A percentile compares a stretch with the other conserved stretches of the same genome.
Conservation (phyloP, 2,888 invertebrate genomes). For the Malacosoma neustria region DNA sequence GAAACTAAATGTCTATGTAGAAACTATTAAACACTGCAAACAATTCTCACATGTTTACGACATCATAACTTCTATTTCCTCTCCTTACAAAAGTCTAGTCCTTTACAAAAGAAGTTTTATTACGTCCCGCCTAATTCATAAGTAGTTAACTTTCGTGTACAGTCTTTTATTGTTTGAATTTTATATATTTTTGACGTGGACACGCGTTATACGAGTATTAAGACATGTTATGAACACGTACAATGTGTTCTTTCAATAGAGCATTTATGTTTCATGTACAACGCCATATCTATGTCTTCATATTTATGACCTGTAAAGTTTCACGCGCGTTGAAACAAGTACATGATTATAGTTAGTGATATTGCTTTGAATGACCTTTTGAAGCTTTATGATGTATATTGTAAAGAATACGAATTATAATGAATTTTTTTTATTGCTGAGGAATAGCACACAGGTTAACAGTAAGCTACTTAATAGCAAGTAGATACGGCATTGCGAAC, state of each 20-base stretch:
- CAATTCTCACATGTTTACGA: slow-evolving; percentile 6
- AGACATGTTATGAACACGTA: slow-evolving; percentile 6
- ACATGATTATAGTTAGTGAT: not conserved
- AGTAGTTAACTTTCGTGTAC: slow-evolving; percentile 15
- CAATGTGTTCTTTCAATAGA: slow-evolving; percentile 7
- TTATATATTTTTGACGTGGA: slow-evolving; percentile 18
- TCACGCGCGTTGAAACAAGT: not conserved
- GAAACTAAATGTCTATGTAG: not conserved
- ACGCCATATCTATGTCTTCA: no score
- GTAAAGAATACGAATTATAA: no score
- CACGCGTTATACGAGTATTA: slow-evolving; percentile 11
- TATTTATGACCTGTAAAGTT: not conserved
- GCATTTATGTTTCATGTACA: slow-evolving; percentile 1
- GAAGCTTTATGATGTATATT: no score
- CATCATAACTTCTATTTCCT: slow-evolving; percentile 4
- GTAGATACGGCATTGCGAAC: no score
- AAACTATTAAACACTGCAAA: slow-evolving; percentile 5
- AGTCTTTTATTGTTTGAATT: slow-evolving; percentile 11
- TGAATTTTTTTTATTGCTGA: no score
- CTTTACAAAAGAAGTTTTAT: slow-evolving; percentile 12
- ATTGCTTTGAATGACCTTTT: not conserved
- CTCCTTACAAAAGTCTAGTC: slow-evolving; percentile 7
- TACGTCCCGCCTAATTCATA: slow-evolving; percentile 17
- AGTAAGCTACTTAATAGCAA: no score
- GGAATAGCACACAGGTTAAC: no score